phyloP scores from a whole-genome alignment of 2,113 vertebrate genomes.

The Microcebus jonahi region DNA sequence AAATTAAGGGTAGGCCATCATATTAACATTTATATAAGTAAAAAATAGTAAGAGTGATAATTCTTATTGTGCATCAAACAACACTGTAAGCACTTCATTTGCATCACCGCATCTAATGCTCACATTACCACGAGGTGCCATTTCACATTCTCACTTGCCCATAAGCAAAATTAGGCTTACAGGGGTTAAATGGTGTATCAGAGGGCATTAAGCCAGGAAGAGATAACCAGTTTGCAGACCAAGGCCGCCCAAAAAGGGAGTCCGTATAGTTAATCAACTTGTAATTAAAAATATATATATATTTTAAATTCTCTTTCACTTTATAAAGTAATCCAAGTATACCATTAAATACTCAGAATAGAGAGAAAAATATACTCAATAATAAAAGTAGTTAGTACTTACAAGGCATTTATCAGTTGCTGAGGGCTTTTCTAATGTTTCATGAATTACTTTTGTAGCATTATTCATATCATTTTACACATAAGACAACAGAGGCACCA shows the following conservation, averaged over 20 bases:
- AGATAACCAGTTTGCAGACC: background rate
- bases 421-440: background rate
- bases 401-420: background rate
- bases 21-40: background rate
- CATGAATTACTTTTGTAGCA: background rate
- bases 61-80: background rate
- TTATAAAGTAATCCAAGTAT: background rate
- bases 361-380: background rate
- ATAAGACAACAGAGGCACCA: background rate
- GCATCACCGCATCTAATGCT: background rate
- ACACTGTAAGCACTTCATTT: background rate
- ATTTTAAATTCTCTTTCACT: background rate
- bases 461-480: background rate
- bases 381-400: background rate
- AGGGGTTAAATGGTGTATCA: background rate
- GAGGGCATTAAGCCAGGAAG: background rate
- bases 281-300: background rate
- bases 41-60: background rate
- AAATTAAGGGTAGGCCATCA: background rate
- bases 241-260: background rate
- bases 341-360: background rate
- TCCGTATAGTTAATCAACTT: background rate
- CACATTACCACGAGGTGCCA: background rate
- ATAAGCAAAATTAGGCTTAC: background rate
- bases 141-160: background rate